These are phyloP conservation scores for Dallia pectoralis DNA, from an alignment of 2,797 vertebrate species.

Conservation along the genomic window DNA sequence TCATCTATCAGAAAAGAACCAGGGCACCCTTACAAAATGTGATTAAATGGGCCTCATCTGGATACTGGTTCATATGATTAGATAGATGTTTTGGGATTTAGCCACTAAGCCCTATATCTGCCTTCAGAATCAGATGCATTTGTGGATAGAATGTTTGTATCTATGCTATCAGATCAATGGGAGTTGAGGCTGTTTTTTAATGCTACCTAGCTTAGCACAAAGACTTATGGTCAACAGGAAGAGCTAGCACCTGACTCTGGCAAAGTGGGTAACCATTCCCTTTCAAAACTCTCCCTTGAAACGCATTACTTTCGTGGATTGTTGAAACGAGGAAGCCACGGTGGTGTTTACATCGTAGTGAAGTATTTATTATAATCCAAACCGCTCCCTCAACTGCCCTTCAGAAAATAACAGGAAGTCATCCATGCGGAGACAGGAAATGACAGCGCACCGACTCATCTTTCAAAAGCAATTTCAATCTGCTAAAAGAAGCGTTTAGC, in stretches of 20 bases:
- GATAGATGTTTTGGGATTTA: no score
- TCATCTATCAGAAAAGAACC: no score
- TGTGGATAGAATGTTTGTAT: not conserved
- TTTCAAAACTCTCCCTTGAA: no score
- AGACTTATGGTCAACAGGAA: not conserved
- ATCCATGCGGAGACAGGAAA: constrained; percentile 24
- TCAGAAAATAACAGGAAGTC: not conserved
- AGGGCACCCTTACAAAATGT: no score
- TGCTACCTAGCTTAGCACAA: not conserved
- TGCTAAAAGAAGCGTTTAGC: constrained; percentile 19
- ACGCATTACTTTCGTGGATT: no score
- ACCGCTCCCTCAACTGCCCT: not conserved
- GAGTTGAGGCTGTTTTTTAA: not conserved
- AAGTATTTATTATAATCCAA: not conserved
- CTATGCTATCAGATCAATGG: not conserved
- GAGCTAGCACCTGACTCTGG: not conserved
- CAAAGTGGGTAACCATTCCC: not conserved
- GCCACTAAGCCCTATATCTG: no score
- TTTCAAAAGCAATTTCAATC: constrained; percentile 20
- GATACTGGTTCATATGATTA: no score
- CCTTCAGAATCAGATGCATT: not conserved
- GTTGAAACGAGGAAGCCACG: not conserved
- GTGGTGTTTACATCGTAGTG: constrained; percentile 10
- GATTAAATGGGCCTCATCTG: no score
- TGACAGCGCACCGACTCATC: constrained; percentile 21